A percentile compares a stretch with the other conserved stretches of the same genome.
phyloP scores from a whole-genome alignment of 2,888 invertebrate species.

The Lapara coniferarum region DNA sequence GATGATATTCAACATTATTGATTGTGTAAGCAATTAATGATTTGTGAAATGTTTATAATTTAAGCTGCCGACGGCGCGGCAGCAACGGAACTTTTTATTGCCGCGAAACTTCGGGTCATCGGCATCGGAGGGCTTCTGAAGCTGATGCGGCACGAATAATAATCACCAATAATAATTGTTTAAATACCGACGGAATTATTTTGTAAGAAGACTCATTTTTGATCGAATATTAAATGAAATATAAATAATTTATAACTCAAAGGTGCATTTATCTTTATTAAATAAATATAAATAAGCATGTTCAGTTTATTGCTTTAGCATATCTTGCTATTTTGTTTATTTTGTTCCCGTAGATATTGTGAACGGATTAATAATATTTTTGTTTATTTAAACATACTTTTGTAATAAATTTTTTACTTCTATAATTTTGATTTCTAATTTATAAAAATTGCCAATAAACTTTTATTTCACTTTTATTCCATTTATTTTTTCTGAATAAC shows the following conservation, averaged over 20 bases:
- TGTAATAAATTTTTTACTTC: too few relatives aligned
- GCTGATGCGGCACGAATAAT: background rate
- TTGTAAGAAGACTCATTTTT: background rate
- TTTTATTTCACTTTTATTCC: background rate
- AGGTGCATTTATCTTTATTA: background rate
- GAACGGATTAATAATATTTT: too few relatives aligned
- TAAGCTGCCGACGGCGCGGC: background rate
- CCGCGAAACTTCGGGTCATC: background rate
- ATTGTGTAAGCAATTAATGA: background rate
- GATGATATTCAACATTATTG: background rate
- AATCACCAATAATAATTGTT: background rate
- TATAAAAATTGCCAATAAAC: background rate
- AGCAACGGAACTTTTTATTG: constrained; percentile 7
- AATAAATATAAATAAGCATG: background rate
- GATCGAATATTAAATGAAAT: too few relatives aligned
- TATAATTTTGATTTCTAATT: too few relatives aligned
- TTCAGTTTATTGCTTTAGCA: background rate
- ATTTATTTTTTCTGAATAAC: background rate
- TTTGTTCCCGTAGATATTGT: too few relatives aligned
- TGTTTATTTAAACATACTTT: too few relatives aligned
- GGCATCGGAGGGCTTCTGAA: background rate
- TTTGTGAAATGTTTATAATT: background rate
- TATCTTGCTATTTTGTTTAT: too few relatives aligned
- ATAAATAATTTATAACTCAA: too few relatives aligned
- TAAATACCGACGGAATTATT: background rate